Base-by-base conservation (phyloP, 2,113 vertebrate species). In the Nothoprocta perdicaria region DNA sequence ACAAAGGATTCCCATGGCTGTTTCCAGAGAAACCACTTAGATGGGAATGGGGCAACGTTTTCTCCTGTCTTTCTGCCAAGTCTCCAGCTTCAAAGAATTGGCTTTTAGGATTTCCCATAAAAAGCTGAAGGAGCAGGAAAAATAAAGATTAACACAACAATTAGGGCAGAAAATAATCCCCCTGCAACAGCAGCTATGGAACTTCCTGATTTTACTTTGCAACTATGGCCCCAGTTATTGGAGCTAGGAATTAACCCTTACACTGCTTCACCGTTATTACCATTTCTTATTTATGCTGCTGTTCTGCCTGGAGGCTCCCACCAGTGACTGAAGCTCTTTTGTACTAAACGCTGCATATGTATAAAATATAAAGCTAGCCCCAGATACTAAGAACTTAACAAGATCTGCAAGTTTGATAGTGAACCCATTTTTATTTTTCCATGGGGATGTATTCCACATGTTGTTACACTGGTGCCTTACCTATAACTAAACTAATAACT, bases 71-170 rank as follows among this genome's bases (percentile, higher is more conserved):
- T 91, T 75, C 82, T 95, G 91, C 94, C 94, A 97, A 94, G 67
- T 81, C 80, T 93, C 53, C n/a, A 75, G 72, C 82, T 96, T 94
- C 84, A 96, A 92, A 97, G 94, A 97, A 74, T 80, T 90, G 84
- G 86, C 87, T 96, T 96, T 97, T 93, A 96, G 89, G 80, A 92
- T 93, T 97, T 97, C 84, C 75, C 86, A 95, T 95, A 80, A 94
- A 96, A 96, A 84, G 41, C 33, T 89, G 60, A 95, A 95, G 80
- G 82, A 86, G 26, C 77, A 67, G 62, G 71, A 92, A 94, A 96
- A 95, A 91, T 88, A 95, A 94, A 86, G 65, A 83, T 89, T 66
- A 41, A 62, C 80, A 50, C 45, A 67, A 77, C 73, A 89, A 91
- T 96, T 91, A 92, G 31, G 7, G 31, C 50, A 81, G 62, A 95